Evolutionary conservation across 2,888 invertebrate genomes (phyloP), one percentile per base, ranked within the genome.

Genomic region (Xylophagus ater): DNA sequence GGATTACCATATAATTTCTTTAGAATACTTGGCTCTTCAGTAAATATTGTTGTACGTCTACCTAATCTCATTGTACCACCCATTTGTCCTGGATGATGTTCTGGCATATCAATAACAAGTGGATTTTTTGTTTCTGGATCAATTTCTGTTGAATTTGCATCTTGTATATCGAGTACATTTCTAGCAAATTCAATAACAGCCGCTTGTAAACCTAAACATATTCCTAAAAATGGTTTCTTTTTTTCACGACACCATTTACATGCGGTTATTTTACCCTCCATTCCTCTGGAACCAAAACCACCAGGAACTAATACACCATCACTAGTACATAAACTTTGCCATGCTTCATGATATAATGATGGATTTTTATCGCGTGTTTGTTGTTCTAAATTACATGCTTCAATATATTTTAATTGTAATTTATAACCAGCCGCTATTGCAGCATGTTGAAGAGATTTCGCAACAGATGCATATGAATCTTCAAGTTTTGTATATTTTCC

Each of bases 41-140:
- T 75, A 58, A 99, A 85, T 26, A 81, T 66, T 1, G 97, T 97
- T 42, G 76, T 78, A 52, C 96, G 76, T 57, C 82, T 86, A n/a
- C 98, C 98, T 32, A 99, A 69, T 42, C 98, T 71, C 98, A 99
- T 98, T 0, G 98, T 98, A 7, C 96, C 98, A 2, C 98, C 98
- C 72, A 90, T 76, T 49, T 83, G 74, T 1, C 89, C 93, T 0
- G 81, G 78, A 59, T 90, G 89, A 62, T 97, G 93, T 65, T 99
- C 98, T 0, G 97, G 96, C 98, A 99, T 99, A 53, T 98, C 96
- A 45, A 98, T 86, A 4, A 98, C 87, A 25, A 96, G 70, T 20
- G 88, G 85, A 62, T 84, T 67, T 23, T 68, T 67, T 9, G 84
- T 79, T 3, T 78, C 66, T 0, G 81, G 74, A 50, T 81, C 73